phyloP scores from a whole-genome alignment of 2,113 vertebrate genomes.

The Promerops cafer region DNA sequence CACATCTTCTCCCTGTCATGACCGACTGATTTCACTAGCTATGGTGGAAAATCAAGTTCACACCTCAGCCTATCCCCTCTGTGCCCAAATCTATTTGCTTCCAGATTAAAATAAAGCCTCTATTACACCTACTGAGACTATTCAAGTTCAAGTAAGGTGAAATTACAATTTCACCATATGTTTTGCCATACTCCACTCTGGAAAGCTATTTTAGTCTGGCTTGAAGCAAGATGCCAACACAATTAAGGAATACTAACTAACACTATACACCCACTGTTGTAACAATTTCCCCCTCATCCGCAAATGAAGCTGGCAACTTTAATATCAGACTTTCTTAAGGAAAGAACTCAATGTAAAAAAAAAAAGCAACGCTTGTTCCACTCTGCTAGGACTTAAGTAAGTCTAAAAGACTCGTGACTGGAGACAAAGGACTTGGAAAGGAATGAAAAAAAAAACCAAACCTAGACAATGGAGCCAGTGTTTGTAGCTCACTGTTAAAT shows the following conservation, averaged over 20 bases:
- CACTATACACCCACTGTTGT: constrained; percentile 46
- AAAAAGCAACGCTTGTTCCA: background rate
- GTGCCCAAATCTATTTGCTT: background rate
- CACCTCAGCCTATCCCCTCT: background rate
- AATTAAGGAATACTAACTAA: constrained; percentile 40
- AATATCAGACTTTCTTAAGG: background rate
- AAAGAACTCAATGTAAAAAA: background rate
- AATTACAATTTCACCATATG: constrained; percentile 31
- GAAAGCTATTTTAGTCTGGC: constrained; percentile 30
- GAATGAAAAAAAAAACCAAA: background rate
- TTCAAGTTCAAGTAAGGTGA: constrained; percentile 27
- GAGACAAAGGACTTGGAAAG: background rate
- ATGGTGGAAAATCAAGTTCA: constrained; percentile 1
- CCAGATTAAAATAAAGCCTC: background rate
- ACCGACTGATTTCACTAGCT: background rate
- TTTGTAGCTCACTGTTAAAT: background rate
- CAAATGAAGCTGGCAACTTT: constrained; percentile 16
- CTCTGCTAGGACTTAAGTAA: background rate
- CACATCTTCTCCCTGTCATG: background rate
- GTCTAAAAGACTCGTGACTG: background rate
- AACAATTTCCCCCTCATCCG: constrained; percentile 13
- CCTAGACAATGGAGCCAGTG: constrained; percentile 11
- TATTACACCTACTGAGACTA: background rate
- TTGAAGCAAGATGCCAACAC: constrained; percentile 39
- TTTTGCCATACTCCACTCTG: background rate